Percentiles rank a stretch among this genome's conserved stretches.
phyloP scores from a whole-genome alignment of 2,113 vertebrate genomes.

The Recurvirostra avosetta region DNA sequence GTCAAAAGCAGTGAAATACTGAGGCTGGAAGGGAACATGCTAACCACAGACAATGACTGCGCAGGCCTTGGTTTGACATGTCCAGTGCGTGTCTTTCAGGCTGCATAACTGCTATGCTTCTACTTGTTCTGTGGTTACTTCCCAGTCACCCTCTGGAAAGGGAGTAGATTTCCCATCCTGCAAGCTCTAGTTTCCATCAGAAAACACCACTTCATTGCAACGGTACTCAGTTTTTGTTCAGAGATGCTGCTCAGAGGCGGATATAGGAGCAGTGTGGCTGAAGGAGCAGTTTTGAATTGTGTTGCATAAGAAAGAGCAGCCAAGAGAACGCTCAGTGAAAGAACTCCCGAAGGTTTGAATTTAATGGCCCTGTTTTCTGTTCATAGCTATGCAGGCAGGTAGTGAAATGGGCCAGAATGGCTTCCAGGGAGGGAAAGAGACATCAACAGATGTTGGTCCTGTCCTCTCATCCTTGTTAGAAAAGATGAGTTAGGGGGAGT shows the following conservation, averaged over 20 bases:
- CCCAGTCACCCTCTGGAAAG: not conserved
- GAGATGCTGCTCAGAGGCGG: not conserved
- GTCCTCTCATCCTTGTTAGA: not conserved
- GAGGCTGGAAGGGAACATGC: not conserved
- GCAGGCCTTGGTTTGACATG: not conserved
- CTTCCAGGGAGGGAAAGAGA: not conserved
- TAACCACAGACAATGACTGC: fast-evolving
- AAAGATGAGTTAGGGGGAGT: not conserved
- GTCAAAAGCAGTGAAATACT: not conserved
- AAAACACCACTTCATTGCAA: not conserved
- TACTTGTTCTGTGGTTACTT: not conserved
- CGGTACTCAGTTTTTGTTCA: fast-evolving
- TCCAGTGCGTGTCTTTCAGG: not conserved
- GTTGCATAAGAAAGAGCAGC: not conserved
- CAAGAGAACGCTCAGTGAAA: not conserved
- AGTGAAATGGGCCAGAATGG: not conserved
- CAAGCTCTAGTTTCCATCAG: not conserved
- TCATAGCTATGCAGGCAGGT: not conserved
- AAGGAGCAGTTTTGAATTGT: not conserved
- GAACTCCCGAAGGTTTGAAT: not conserved
- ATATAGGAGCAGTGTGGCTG: not conserved
- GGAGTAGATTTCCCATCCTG: not conserved
- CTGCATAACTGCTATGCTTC: not conserved
- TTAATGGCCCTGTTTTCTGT: not conserved
- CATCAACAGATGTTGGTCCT: not conserved